Evolutionary conservation across 2,797 vertebrate genomes (phyloP).

Genomic region (Diplodus sargus): DNA sequence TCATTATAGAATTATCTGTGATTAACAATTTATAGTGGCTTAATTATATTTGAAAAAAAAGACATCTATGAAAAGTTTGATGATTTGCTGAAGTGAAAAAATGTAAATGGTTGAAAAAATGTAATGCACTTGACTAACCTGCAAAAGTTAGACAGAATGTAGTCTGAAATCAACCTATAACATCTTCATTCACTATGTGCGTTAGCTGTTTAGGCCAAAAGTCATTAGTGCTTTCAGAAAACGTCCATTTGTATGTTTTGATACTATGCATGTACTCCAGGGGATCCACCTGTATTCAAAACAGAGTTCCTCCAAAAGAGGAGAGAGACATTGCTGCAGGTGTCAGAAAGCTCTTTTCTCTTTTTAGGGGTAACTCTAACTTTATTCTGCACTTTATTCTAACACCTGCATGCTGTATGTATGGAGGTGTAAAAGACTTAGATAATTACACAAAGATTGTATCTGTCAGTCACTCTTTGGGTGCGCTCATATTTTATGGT

Average conservation of each 20-base stretch:
- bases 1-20: no score
- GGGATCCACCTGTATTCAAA: not conserved
- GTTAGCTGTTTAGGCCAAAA: not conserved
- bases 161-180: no score
- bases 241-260: not conserved
- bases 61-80: no score
- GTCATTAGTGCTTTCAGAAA: not conserved
- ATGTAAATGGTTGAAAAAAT: no score
- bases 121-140: not conserved
- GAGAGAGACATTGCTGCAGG: not conserved
- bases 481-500: not conserved
- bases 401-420: not conserved
- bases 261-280: not conserved
- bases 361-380: not conserved
- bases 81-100: no score
- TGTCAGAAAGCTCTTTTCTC: not conserved
- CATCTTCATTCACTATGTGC: no score
- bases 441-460: not conserved
- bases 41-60: no score
- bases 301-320: not conserved
- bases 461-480: not conserved
- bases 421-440: not conserved
- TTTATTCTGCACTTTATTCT: not conserved
- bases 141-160: no score
- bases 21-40: no score